phyloP scores from a whole-genome alignment of 2,113 vertebrate species.

The Pterocles burchelli region DNA sequence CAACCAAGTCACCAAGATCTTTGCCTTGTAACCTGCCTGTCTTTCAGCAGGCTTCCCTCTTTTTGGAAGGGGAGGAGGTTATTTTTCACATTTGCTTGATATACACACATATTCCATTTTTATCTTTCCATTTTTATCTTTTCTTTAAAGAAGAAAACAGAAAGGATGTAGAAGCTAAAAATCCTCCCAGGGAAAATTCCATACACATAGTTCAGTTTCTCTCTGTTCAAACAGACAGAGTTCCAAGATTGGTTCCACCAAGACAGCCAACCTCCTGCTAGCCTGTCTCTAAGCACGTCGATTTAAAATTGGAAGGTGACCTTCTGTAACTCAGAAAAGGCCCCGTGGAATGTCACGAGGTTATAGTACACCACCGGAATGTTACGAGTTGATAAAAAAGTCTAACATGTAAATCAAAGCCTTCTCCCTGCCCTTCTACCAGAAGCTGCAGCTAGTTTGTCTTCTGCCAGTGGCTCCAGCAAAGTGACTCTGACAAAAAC shows the following conservation, averaged over 20 bases:
- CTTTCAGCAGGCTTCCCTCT: background rate
- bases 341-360: background rate
- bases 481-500: constrained; percentile 62
- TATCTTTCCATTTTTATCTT: background rate
- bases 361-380: constrained; percentile 71
- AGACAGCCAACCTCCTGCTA: constrained; percentile 52
- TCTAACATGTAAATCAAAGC: constrained; percentile 75
- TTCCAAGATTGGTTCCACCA: constrained; percentile 36
- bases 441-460: constrained; percentile 80
- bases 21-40: background rate
- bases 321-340: constrained; percentile 64
- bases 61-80: background rate
- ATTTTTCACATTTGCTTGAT: background rate
- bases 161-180: background rate
- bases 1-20: background rate
- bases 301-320: constrained; percentile 13
- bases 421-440: constrained; percentile 24
- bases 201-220: background rate
- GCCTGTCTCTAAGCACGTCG: background rate
- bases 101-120: background rate
- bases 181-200: background rate
- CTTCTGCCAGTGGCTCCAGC: constrained; percentile 77
- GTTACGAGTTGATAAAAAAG: constrained; percentile 47
- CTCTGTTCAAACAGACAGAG: background rate
- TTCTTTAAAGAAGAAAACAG: background rate